Evolutionary conservation across 2,113 vertebrate species (phyloP).

Genomic region (Amphiprion ocellaris): DNA sequence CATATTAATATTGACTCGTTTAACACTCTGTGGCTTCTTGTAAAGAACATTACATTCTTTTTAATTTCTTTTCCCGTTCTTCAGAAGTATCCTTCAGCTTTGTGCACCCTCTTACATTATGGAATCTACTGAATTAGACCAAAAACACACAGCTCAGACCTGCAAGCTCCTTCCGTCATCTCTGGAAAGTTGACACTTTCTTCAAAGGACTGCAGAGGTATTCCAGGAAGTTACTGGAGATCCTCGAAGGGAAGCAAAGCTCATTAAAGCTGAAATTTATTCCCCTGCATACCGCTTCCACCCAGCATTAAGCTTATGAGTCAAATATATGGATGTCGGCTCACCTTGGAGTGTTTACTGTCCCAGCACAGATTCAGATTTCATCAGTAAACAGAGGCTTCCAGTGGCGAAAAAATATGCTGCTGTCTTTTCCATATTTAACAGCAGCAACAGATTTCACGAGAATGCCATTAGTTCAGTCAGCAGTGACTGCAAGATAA

Average conservation of each 20-base stretch:
- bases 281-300: neutral
- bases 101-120: neutral
- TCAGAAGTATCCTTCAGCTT: neutral
- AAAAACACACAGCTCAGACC: neutral
- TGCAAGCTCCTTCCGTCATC: constrained; percentile 14
- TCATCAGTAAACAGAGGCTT: neutral
- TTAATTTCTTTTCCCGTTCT: too few species aligned
- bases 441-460: constrained; percentile 49
- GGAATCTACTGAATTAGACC: neutral
- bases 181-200: constrained; percentile 9
- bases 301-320: constrained; percentile 2
- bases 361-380: neutral
- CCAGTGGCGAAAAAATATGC: neutral
- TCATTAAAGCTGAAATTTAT: constrained; percentile 18
- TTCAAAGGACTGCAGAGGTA: constrained; percentile 12
- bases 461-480: constrained; percentile 42
- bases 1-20: neutral
- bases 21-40: neutral
- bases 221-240: constrained; percentile 1
- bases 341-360: constrained; percentile 24
- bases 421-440: constrained; percentile 26
- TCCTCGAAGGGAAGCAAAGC: constrained; percentile 20
- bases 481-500: constrained; percentile 32
- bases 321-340: constrained; percentile 39
- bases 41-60: too few species aligned